These are phyloP conservation scores for Solea senegalensis DNA, from an alignment of 2,113 vertebrate genomes.

Conservation along the genomic window DNA sequence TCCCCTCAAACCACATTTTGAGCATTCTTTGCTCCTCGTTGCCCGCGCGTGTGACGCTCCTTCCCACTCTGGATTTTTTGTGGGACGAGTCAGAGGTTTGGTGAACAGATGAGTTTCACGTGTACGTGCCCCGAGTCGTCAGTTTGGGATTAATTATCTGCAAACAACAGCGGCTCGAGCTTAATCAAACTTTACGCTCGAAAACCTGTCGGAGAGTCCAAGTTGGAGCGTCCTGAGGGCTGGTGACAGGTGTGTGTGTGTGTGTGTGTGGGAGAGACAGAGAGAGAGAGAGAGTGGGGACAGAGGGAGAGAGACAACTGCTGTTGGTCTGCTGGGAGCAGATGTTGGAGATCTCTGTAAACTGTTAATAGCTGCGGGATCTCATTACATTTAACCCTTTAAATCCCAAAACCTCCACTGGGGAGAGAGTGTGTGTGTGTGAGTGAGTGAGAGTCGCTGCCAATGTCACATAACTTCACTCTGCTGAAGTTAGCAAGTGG, in stretches of 20 bases:
- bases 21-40: too few species aligned
- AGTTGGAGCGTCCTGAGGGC: constrained; percentile 51
- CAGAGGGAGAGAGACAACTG: constrained; percentile 70
- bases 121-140: background rate
- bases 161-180: background rate
- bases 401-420: constrained; percentile 40
- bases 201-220: constrained; percentile 11
- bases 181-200: background rate
- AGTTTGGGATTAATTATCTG: constrained; percentile 28
- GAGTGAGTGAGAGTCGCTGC: background rate
- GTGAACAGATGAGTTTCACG: constrained; percentile 27
- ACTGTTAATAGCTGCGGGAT: constrained; percentile 80
- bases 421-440: background rate
- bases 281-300: constrained; percentile 49
- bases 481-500: background rate
- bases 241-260: constrained; percentile 68
- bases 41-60: too few species aligned
- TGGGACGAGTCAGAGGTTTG: background rate
- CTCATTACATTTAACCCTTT: constrained; percentile 78
- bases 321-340: constrained; percentile 76
- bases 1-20: too few species aligned
- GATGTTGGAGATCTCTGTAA: constrained; percentile 79
- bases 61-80: too few species aligned
- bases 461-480: background rate
- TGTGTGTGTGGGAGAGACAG: constrained; percentile 44